Evolutionary conservation across 53 echinoderm and acorn worm species (phyloP), one percentile per base, ranked within the genome.

Genomic region (Paracentrotus lividus): DNA sequence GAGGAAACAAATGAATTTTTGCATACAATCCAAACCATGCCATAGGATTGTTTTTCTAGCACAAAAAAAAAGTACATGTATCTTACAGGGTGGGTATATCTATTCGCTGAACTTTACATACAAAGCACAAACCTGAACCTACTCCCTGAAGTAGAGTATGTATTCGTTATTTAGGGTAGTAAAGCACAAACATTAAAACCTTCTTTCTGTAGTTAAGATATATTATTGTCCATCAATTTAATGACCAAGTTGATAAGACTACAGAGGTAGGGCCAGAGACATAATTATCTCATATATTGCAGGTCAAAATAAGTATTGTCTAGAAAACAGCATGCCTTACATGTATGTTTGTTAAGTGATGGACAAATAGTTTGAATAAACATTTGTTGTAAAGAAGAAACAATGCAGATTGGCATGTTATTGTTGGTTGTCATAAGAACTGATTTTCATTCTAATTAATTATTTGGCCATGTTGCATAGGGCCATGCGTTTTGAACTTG

Each of bases 291-390:
- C n/a, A n/a, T 40, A 40, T 72, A 15, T 72, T 72, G 72, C 72
- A 72, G 5, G 40, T 72, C 32, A 32, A 31, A 31, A 32, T 72
- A 72, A 72, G 18, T 21, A 36, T 72, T 72, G 36, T 72, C 72
- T 40, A 72, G 20, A 72, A 40, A 40, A 40, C 72, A 72, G 40
- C 40, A 72, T 72, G 72, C 72, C 72, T 72, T 72, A n/a, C n/a
- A n/a, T n/a, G n/a, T n/a, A 72, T 72, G 72, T 72, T 72, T 72
- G 72, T 72, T 3, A 72, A 72, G 72, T 4, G 40, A 72, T 72
- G 40, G 72, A 72, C 9, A 72, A 72, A 38, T 72, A 38, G 72
- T 72, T 72, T 72, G 36, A 72, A 72, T 72, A 72, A 67, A 72
- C 40, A 72, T 72, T 72, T 72, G 40, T 72, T 72, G 40, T 72